Percentiles rank a stretch among this genome's conserved stretches.
phyloP scores from a whole-genome alignment of 2,113 vertebrate species.

The Enhydra lutris region DNA sequence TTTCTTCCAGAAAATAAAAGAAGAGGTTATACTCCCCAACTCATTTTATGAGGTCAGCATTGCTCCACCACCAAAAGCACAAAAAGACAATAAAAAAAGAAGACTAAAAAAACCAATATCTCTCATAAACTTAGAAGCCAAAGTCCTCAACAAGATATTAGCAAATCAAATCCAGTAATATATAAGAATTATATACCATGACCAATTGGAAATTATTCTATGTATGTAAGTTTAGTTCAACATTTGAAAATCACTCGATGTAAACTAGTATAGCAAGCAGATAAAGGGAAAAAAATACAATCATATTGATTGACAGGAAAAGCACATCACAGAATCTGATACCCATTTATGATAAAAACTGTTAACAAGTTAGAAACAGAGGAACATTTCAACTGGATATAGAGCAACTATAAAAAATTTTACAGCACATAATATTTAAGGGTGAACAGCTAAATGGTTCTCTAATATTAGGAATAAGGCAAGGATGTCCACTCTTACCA shows the following conservation, averaged over 20 bases:
- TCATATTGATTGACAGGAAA: background rate
- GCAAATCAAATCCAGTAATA: background rate
- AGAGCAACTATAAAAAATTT: background rate
- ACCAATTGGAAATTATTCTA: background rate
- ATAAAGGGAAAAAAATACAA: background rate
- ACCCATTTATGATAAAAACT: background rate
- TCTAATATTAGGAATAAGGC: background rate
- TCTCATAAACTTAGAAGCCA: background rate
- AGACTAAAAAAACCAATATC: background rate
- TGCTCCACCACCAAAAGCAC: background rate
- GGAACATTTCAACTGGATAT: background rate
- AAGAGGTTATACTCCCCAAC: background rate
- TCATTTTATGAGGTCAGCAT: background rate
- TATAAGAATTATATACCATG: background rate
- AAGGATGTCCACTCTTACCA: background rate
- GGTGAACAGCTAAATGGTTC: background rate
- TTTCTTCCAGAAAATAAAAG: background rate
- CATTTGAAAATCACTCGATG: background rate
- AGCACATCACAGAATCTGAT: background rate
- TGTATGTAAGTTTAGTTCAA: background rate
- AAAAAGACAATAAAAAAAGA: background rate
- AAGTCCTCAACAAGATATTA: background rate
- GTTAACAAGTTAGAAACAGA: background rate
- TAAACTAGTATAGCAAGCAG: background rate
- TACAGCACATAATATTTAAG: background rate